Evolutionary conservation across 2,888 invertebrate species (phyloP).

Genomic region (Apeira syringaria): DNA sequence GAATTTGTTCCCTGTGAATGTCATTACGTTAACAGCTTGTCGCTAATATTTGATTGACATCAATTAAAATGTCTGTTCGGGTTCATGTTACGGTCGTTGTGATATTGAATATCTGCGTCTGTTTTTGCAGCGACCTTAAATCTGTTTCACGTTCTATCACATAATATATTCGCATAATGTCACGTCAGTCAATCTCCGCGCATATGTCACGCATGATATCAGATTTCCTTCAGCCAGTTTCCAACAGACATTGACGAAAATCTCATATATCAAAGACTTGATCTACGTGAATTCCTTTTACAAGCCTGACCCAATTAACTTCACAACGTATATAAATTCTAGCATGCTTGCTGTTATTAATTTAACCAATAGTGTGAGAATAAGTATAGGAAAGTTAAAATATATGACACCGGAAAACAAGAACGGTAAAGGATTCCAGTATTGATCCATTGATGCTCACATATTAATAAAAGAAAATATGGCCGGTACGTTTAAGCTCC

Average conservation of each 20-base stretch:
- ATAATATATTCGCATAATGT: constrained; percentile 11
- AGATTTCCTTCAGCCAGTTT: constrained; percentile 38
- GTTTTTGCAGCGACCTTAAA: constrained; percentile 21
- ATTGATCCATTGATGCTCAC: constrained; percentile 1
- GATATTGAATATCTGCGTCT: constrained; percentile 23
- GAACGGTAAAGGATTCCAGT: constrained; percentile 4
- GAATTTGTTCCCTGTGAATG: too few relatives aligned
- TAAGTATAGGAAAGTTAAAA: too few relatives aligned
- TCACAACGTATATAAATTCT: constrained; percentile 13
- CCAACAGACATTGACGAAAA: constrained; percentile 44
- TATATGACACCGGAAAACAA: constrained; percentile 8
- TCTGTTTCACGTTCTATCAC: constrained; percentile 17
- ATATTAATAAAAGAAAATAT: too few relatives aligned
- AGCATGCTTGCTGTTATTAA: constrained; percentile 21
- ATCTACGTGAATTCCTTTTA: constrained; percentile 24
- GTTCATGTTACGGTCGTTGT: constrained; percentile 13
- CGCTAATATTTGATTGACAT: neutral
- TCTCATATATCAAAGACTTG: constrained; percentile 49
- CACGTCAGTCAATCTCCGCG: constrained; percentile 25
- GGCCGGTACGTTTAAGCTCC: too few relatives aligned
- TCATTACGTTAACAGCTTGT: too few relatives aligned
- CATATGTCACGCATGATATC: constrained; percentile 39
- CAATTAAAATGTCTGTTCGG: constrained; percentile 1
- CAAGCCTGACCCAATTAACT: constrained; percentile 19
- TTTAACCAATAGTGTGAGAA: too few relatives aligned